These are phyloP conservation scores for Magallana angulata DNA, from an alignment of 1,140 invertebrate genomes.

Conservation along the genomic window DNA sequence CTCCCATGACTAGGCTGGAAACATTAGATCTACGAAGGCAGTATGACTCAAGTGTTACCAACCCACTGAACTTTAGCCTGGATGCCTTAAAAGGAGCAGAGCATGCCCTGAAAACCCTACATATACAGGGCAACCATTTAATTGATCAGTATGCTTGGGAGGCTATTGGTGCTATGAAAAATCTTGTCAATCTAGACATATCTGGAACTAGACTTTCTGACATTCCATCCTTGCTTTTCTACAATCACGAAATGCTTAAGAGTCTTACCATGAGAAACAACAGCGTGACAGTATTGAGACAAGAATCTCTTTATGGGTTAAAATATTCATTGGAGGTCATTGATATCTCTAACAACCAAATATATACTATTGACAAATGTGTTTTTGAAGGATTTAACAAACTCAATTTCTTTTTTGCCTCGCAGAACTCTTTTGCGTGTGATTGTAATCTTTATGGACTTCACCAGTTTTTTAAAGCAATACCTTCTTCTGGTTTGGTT, in stretches of 20 bases:
- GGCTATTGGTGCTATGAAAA: too few species aligned
- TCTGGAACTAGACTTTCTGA: too few species aligned
- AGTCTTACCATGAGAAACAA: constrained; percentile 63
- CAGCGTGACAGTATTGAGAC: constrained; percentile 53
- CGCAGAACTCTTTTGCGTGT: too few species aligned
- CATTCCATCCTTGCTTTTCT: constrained; percentile 59
- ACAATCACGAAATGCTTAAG: constrained; percentile 50
- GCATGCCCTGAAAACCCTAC: too few species aligned
- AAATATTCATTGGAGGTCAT: constrained; percentile 59
- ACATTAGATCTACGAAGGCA: constrained; percentile 62
- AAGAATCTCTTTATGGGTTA: constrained; percentile 60
- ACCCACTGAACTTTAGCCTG: constrained; percentile 48
- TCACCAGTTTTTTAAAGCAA: constrained; percentile 51
- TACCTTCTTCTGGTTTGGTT: background rate
- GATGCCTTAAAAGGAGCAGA: constrained; percentile 51
- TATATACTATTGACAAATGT: constrained; percentile 32
- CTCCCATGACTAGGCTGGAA: constrained; percentile 50
- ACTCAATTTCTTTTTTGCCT: too few species aligned
- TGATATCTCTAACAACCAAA: constrained; percentile 60
- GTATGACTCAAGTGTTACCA: background rate
- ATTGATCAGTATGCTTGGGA: too few species aligned
- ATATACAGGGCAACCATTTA: too few species aligned
- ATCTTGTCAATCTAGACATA: too few species aligned
- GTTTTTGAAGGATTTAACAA: too few species aligned
- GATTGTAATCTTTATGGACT: too few species aligned